Base-by-base conservation (phyloP, 2,113 vertebrate genomes). In the Atherinomorus stipes region DNA sequence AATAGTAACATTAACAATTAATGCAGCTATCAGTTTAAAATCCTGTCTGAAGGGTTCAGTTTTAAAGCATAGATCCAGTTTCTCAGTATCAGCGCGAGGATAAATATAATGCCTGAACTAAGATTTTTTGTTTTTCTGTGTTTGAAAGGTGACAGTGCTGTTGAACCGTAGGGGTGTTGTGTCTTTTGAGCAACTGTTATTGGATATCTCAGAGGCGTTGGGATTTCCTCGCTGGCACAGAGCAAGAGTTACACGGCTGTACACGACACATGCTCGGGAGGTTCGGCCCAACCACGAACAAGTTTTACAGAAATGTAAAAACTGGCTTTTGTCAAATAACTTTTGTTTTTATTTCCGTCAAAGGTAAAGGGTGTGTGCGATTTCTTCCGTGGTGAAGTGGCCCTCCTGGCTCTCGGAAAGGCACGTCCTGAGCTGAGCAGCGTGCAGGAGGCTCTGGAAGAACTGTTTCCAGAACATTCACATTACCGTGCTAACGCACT, bases 181-280 rank as follows among this genome's bases (percentile, higher is more conserved):
- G 90, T 96, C 95, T 0, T 98, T 96, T 42, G 97, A 99, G 68
- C 96, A 98, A 74, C 93, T 99, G 64, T 57, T 97, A 53, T 89
- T 94, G 1, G 97, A 99, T 74, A 93, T 99, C 74, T 99, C 98
- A 0, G 98, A 99, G 89, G 96, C 96, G 12, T 68, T 99, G 90
- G 97, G 98, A 26, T 96, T 96, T 78, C 96, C 96, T 8, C 93
- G 90, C 0, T 98, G 97, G 96, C 97, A 97, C 90, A 94, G 94
- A 34, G 95, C 96, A 63, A 94, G 95, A 0, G 95, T 98, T 69
- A 94, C 96, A 28, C 96, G 95, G 59, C 93, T 99, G 18, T 99
- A 96, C 86, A 99, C 93, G 28, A 91, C 96, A 71, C 95, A 88
- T 63, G 81, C 90, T 87, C 84, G 74, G 57, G 92, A 94, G 89